phyloP scores from a whole-genome alignment of 2,797 vertebrate genomes.

The Novumbra hubbsi region DNA sequence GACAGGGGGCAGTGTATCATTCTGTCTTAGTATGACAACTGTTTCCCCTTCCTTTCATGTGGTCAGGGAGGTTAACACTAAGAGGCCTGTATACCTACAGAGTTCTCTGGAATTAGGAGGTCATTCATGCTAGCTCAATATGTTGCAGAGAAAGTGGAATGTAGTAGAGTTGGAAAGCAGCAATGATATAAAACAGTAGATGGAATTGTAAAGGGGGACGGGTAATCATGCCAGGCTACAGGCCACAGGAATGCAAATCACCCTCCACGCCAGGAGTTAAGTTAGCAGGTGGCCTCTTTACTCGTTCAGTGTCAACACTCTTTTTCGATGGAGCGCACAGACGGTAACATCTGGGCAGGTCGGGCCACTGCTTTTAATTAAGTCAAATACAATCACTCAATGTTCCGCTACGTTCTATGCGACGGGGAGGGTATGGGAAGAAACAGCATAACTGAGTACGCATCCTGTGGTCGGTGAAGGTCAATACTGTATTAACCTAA shows the following conservation, averaged over 20 bases:
- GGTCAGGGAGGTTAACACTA: slow-evolving; percentile 57
- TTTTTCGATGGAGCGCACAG: slow-evolving; percentile 77
- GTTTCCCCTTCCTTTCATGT: slow-evolving; percentile 77
- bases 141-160: slow-evolving; percentile 76
- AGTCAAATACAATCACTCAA: slow-evolving; percentile 81
- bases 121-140: slow-evolving; percentile 68
- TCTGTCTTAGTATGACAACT: slow-evolving; percentile 55
- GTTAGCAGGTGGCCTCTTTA: slow-evolving; percentile 94
- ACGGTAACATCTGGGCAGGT: slow-evolving; percentile 81
- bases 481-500: slow-evolving; percentile 76
- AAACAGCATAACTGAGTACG: slow-evolving; percentile 66
- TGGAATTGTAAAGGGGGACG: slow-evolving; percentile 85
- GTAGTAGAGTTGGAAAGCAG: slow-evolving; percentile 80
- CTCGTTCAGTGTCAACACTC: slow-evolving; percentile 87
- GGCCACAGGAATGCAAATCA: slow-evolving; percentile 97
- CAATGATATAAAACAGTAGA: slow-evolving; percentile 88
- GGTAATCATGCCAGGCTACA: slow-evolving; percentile 89
- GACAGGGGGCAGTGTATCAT: slow-evolving; percentile 48
- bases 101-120: slow-evolving; percentile 65
- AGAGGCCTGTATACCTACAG: slow-evolving; percentile 64
- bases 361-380: slow-evolving; percentile 88
- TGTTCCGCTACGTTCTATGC: slow-evolving; percentile 68
- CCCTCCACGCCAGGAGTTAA: slow-evolving; percentile 82
- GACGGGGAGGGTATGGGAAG: slow-evolving; percentile 51
- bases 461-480: slow-evolving; percentile 75